These are phyloP conservation scores for Tokudaia tokunoshimensis DNA, from an alignment of 2,797 vertebrate genomes.

Conservation along the genomic window DNA sequence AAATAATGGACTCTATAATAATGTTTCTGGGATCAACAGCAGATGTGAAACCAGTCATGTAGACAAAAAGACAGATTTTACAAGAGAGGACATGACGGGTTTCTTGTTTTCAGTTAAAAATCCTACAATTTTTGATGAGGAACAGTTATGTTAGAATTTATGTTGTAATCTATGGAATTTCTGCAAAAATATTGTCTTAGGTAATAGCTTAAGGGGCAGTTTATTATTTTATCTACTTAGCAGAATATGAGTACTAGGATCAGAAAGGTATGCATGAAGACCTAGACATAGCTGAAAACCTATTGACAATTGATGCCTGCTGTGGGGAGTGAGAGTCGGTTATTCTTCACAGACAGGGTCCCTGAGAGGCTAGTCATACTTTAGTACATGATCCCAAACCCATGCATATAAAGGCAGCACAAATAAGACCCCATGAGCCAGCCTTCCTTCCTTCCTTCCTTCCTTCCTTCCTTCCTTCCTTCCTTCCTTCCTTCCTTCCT, in stretches of 20 bases:
- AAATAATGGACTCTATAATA: neutral
- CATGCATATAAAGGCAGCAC: neutral
- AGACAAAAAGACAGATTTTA: neutral
- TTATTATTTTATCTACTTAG: neutral
- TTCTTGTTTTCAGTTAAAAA: constrained; percentile 8
- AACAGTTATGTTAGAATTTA: constrained; percentile 2
- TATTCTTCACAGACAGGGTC: neutral
- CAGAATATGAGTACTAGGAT: neutral
- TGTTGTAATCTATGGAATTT: neutral
- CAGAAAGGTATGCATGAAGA: neutral
- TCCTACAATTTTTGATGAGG: neutral
- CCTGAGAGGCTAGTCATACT: neutral
- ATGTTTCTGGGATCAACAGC: neutral
- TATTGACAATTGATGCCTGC: neutral
- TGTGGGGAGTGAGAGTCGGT: neutral
- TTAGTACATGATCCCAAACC: neutral
- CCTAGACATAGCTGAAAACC: neutral
- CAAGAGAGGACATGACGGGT: neutral
- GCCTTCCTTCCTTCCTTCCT: neutral
- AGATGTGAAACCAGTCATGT: neutral
- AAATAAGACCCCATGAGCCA: neutral
- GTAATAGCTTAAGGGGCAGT: neutral
- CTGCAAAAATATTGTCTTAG: neutral
- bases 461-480: neutral
- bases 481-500: fast-evolving